Evolutionary conservation across 2,797 vertebrate genomes (phyloP).

Genomic region (Anas acuta): DNA sequence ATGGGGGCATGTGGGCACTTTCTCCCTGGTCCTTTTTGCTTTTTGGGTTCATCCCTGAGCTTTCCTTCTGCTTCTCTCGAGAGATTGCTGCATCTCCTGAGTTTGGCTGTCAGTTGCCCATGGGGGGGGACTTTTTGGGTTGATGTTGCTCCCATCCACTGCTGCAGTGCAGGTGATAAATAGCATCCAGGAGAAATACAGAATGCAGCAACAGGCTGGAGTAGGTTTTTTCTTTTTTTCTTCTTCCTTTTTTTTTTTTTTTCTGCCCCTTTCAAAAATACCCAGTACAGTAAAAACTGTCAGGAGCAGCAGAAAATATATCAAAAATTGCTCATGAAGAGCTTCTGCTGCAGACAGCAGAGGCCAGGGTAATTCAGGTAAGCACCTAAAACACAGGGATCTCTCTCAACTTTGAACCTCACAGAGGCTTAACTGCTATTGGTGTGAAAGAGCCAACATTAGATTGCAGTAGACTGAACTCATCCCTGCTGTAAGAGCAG

Average conservation of each 20-base stretch:
- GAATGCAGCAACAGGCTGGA: background rate
- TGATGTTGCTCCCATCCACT: background rate
- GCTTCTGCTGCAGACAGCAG: background rate
- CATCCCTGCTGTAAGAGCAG: background rate
- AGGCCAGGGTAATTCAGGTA: background rate
- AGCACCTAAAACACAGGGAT: background rate
- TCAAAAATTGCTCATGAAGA: background rate
- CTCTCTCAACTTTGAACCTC: background rate
- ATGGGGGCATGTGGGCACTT: fast-evolving
- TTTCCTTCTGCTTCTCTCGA: background rate
- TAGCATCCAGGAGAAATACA: background rate
- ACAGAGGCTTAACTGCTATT: background rate
- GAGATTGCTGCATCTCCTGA: background rate
- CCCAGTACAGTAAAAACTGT: background rate
- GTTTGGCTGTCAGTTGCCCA: background rate
- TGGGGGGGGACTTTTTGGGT: background rate
- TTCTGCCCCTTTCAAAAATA: background rate
- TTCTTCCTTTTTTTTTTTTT: background rate
- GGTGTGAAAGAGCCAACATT: background rate
- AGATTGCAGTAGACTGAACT: background rate
- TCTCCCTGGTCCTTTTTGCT: background rate
- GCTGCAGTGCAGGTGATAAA: background rate
- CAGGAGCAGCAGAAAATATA: background rate
- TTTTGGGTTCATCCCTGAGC: background rate
- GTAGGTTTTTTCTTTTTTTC: background rate